Percentiles rank a stretch among this genome's conserved stretches.
Evolutionary conservation across 2,113 vertebrate genomes (phyloP).

Genomic region (Otocyon megalotis): DNA sequence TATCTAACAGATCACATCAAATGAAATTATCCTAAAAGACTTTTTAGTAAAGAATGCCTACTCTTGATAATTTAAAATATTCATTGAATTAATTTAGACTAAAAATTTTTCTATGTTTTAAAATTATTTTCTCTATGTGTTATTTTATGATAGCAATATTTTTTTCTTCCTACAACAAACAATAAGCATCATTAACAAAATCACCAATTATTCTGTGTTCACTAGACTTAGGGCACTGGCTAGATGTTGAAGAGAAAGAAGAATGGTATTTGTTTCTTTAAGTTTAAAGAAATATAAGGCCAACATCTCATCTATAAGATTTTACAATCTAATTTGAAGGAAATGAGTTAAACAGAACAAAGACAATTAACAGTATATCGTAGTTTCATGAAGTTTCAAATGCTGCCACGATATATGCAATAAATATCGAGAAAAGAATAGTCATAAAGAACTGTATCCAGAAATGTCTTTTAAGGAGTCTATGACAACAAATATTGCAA

Average conservation of each 20-base stretch:
- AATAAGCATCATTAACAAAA: neutral
- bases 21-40: neutral
- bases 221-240: neutral
- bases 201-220: neutral
- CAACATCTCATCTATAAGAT: neutral
- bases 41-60: neutral
- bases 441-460: neutral
- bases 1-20: neutral
- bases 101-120: neutral
- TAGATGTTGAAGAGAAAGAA: neutral
- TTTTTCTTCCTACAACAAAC: neutral
- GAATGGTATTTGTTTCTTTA: neutral
- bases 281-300: neutral
- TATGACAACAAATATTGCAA: neutral
- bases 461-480: neutral
- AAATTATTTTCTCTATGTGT: neutral
- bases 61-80: neutral
- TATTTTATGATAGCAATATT: neutral
- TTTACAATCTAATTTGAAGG: slow-evolving; percentile 19
- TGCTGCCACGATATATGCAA: neutral
- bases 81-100: neutral
- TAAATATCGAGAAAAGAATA: neutral
- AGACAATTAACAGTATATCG: neutral
- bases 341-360: neutral
- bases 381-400: slow-evolving; percentile 40